These are phyloP conservation scores for Pseudopleuronectes americanus DNA, from an alignment of 2,797 vertebrate species.

Conservation along the genomic window DNA sequence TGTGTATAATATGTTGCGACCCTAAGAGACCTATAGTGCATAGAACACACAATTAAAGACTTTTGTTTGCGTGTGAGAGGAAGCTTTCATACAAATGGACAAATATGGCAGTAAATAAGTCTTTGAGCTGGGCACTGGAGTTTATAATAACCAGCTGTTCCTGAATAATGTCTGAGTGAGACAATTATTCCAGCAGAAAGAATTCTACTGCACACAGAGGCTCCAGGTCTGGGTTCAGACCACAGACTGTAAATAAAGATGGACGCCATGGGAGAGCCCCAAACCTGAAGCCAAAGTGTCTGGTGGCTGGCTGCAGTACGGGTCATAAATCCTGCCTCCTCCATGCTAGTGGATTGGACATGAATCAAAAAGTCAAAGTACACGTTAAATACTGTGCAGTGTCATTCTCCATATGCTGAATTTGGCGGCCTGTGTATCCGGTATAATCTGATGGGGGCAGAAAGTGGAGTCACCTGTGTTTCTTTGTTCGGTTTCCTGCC, in stretches of 20 bases:
- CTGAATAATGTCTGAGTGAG: slow-evolving; percentile 5
- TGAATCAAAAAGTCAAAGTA: too few relatives aligned
- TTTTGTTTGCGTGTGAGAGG: slow-evolving; percentile 14
- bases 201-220: slow-evolving; percentile 26
- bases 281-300: too few relatives aligned
- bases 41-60: slow-evolving; percentile 17
- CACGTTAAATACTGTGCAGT: too few relatives aligned
- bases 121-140: not conserved
- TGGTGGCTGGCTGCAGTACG: too few relatives aligned
- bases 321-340: too few relatives aligned
- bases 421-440: too few relatives aligned
- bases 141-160: slow-evolving; percentile 39
- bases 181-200: slow-evolving; percentile 13
- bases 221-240: slow-evolving; percentile 3
- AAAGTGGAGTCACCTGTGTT: too few relatives aligned
- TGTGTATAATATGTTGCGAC: slow-evolving; percentile 31
- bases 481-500: too few relatives aligned
- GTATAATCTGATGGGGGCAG: too few relatives aligned
- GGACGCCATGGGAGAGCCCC: too few relatives aligned
- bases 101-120: slow-evolving; percentile 35
- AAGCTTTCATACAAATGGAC: slow-evolving; percentile 30
- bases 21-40: slow-evolving; percentile 20
- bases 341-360: too few relatives aligned
- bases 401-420: too few relatives aligned
- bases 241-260: not conserved